phyloP scores from a whole-genome alignment of 2,888 invertebrate genomes.

The Idaea dimidiata region DNA sequence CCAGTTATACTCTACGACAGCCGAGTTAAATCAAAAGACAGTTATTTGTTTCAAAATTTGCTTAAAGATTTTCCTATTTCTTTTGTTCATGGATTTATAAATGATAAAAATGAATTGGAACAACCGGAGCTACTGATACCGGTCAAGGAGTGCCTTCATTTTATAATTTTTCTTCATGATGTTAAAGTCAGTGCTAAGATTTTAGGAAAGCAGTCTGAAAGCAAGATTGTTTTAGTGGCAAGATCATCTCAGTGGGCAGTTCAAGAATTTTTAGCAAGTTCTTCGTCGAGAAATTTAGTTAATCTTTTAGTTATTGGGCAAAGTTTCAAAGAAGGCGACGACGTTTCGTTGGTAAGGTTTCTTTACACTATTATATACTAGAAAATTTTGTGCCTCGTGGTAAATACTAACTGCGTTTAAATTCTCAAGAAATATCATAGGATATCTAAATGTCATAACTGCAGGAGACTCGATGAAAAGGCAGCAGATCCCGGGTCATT shows the following conservation, averaged over 20 bases:
- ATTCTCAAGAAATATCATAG: too few relatives aligned
- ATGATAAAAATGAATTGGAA: slow-evolving; percentile 64
- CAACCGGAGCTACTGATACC: slow-evolving; percentile 67
- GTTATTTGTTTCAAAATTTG: slow-evolving; percentile 79
- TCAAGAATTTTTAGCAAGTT: slow-evolving; percentile 84
- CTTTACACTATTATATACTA: too few relatives aligned
- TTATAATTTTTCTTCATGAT: slow-evolving; percentile 84
- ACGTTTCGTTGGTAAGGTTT: slow-evolving; percentile 61
- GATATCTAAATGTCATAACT: too few relatives aligned
- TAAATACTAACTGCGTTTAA: background rate
- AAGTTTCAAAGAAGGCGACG: slow-evolving; percentile 79
- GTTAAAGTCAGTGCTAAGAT: slow-evolving; percentile 80
- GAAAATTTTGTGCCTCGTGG: too few relatives aligned
- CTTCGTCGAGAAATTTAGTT: slow-evolving; percentile 83
- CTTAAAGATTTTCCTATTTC: slow-evolving; percentile 79
- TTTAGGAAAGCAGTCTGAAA: slow-evolving; percentile 82
- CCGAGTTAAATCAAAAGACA: slow-evolving; percentile 78
- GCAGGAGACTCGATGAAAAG: too few relatives aligned
- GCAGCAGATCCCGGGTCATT: too few relatives aligned
- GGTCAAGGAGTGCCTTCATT: slow-evolving; percentile 81
- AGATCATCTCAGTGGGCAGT: slow-evolving; percentile 88
- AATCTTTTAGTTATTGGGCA: slow-evolving; percentile 86
- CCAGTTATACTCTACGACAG: slow-evolving; percentile 85
- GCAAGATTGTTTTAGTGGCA: slow-evolving; percentile 84
- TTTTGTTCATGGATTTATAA: slow-evolving; percentile 83